Percentiles rank a stretch among this genome's conserved stretches.
Conservation (phyloP, 2,888 invertebrate species). For the Ochropleura leucogaster region DNA sequence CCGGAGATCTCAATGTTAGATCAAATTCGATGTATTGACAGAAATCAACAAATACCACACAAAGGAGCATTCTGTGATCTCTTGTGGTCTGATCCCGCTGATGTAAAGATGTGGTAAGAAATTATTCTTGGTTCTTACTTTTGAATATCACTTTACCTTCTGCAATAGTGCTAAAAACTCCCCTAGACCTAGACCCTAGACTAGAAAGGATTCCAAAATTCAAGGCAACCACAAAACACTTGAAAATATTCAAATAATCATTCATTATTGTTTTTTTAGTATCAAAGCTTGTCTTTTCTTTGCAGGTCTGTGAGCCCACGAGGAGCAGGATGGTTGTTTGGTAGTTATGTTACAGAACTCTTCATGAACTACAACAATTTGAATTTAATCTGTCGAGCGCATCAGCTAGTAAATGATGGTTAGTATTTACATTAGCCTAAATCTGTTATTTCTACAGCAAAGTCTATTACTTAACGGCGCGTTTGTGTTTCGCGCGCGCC, state of each 20-base stretch:
- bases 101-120: constrained; percentile 96
- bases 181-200: no score
- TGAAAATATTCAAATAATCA: no score
- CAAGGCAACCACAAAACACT: no score
- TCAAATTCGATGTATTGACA: constrained; percentile 98
- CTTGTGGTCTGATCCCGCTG: constrained; percentile 99
- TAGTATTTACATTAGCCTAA: constrained; percentile 56
- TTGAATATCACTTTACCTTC: neutral
- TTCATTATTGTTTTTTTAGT: no score
- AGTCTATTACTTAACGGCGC: no score
- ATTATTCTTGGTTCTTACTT: neutral
- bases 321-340: constrained; percentile 99
- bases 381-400: constrained; percentile 98
- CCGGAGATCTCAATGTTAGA: constrained; percentile 99
- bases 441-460: neutral
- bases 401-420: constrained; percentile 99
- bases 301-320: constrained; percentile 96
- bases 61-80: constrained; percentile 99
- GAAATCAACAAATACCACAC: constrained; percentile 99
- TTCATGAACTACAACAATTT: constrained; percentile 98
- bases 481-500: no score
- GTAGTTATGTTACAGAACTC: constrained; percentile 97
- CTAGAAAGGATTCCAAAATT: no score
- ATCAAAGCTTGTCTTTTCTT: constrained; percentile 48
- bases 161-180: neutral